phyloP scores from a whole-genome alignment of 2,797 vertebrate genomes.

The Emys orbicularis region DNA sequence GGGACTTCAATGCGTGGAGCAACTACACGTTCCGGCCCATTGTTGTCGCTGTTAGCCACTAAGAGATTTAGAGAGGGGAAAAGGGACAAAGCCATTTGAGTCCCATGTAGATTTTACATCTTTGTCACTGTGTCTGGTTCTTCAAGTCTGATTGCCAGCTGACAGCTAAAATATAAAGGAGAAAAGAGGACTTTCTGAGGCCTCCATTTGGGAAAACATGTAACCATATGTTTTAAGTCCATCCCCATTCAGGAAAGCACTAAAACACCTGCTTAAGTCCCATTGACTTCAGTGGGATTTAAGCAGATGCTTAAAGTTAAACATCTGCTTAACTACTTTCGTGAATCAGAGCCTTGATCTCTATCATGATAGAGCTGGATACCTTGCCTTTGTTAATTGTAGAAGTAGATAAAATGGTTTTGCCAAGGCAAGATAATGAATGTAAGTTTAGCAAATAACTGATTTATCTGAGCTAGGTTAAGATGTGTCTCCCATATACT shows the following conservation, averaged over 20 bases:
- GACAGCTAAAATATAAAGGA: background rate
- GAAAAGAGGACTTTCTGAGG: background rate
- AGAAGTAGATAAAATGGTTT: background rate
- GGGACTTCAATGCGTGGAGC: background rate
- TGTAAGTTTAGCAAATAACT: background rate
- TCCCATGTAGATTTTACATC: conserved; percentile 10
- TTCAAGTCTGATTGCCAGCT: background rate
- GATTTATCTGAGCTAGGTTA: background rate
- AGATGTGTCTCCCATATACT: background rate
- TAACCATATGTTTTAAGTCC: background rate
- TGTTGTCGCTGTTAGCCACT: background rate
- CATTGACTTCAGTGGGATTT: background rate
- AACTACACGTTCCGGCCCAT: background rate
- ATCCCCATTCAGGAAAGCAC: background rate
- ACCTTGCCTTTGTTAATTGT: background rate
- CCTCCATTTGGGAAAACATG: background rate
- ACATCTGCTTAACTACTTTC: conserved; percentile 23
- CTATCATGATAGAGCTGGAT: background rate
- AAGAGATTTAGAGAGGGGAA: background rate
- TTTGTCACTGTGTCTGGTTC: background rate
- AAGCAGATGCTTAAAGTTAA: background rate
- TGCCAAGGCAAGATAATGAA: conserved; percentile 9
- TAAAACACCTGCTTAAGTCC: background rate
- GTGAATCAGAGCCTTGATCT: conserved; percentile 13
- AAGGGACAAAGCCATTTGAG: conserved; percentile 11